Percentiles rank a stretch among this genome's conserved stretches.
Evolutionary conservation across 2,113 vertebrate species (phyloP).

Genomic region (Ursus arctos): DNA sequence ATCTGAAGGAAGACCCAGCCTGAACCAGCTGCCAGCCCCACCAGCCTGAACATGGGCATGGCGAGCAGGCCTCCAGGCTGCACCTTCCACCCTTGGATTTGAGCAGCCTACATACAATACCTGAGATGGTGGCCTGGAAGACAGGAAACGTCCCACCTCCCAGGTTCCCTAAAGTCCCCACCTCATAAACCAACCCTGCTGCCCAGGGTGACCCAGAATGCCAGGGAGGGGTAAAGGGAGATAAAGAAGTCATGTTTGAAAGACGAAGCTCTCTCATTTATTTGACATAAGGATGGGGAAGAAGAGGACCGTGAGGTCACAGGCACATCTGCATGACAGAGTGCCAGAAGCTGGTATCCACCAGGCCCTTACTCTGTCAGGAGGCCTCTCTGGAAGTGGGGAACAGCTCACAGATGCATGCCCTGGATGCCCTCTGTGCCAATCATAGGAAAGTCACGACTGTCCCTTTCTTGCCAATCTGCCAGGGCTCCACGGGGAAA

Average conservation of each 20-base stretch:
- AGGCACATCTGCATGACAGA: background rate
- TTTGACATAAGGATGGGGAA: conserved; percentile 8
- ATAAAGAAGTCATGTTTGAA: background rate
- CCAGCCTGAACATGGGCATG: background rate
- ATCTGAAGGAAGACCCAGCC: background rate
- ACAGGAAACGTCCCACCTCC: background rate
- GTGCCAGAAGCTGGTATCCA: background rate
- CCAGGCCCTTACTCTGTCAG: background rate
- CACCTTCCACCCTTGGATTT: background rate
- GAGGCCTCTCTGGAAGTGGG: background rate
- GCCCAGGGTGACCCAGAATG: background rate
- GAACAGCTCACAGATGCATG: background rate
- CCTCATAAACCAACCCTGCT: background rate
- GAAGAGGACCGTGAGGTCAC: background rate
- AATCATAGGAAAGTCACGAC: conserved; percentile 93
- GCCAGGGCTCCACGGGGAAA: conserved; percentile 92
- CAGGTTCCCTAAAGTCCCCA: background rate
- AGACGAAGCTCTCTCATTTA: conserved; percentile 50
- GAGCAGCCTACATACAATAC: background rate
- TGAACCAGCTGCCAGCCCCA: background rate
- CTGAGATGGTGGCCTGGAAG: background rate
- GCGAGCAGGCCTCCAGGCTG: background rate
- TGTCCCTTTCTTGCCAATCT: conserved; percentile 95
- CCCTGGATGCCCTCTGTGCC: background rate
- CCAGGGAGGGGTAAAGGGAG: background rate